These are phyloP conservation scores for Nesometra sesokonis DNA, from an alignment of 35 echinoderm and acorn worm species.

Conservation along the genomic window DNA sequence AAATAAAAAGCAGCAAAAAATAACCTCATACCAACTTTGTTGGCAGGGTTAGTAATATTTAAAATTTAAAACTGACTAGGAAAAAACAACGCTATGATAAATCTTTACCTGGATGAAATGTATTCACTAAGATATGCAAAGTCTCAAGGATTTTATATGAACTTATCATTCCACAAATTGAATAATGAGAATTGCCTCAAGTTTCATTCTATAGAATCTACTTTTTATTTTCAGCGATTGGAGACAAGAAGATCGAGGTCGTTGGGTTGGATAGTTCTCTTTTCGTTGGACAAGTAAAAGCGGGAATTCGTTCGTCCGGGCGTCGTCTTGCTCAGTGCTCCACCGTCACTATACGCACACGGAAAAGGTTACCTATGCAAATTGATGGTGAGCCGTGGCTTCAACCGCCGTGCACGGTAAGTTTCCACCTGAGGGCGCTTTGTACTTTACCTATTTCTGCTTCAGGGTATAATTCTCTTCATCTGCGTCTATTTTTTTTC, in stretches of 20 bases:
- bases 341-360: slow-evolving; percentile 80
- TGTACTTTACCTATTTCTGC: not conserved
- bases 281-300: slow-evolving; percentile 91
- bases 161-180: not conserved
- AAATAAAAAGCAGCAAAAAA: too few relatives aligned
- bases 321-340: slow-evolving; percentile 83
- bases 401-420: slow-evolving; percentile 93
- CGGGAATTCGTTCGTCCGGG: slow-evolving; percentile 87
- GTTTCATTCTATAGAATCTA: too few relatives aligned
- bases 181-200: not conserved
- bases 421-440: not conserved
- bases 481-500: too few relatives aligned
- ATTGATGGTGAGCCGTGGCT: slow-evolving; percentile 99
- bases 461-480: too few relatives aligned
- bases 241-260: slow-evolving; percentile 91
- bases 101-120: too few relatives aligned
- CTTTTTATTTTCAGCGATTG: slow-evolving; percentile 61
- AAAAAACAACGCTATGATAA: too few relatives aligned
- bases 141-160: too few relatives aligned
- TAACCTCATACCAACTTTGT: too few relatives aligned
- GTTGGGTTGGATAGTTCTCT: slow-evolving; percentile 88
- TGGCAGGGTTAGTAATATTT: too few relatives aligned
- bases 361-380: slow-evolving; percentile 95
- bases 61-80: too few relatives aligned
- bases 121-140: too few relatives aligned